Conservation (phyloP, 2,888 invertebrate genomes). For the Leptothorax acervorum region DNA sequence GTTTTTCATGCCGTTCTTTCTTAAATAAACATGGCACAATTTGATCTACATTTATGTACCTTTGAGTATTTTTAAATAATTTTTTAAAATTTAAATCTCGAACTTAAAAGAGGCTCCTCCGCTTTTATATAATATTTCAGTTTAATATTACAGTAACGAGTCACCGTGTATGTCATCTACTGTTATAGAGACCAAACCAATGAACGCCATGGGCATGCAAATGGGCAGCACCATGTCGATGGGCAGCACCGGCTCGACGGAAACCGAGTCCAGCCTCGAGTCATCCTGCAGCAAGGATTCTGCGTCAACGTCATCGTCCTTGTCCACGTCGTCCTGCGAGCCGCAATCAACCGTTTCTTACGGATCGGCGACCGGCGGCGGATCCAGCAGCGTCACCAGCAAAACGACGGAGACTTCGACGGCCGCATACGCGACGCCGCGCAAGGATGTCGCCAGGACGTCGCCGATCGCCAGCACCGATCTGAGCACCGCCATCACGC, state of each 20-base stretch:
- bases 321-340: conserved; percentile 84
- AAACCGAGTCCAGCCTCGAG: conserved; percentile 84
- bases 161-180: not conserved
- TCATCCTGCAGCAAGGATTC: conserved; percentile 84
- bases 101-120: not conserved
- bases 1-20: not conserved
- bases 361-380: conserved; percentile 74
- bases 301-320: conserved; percentile 82
- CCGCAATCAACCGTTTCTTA: conserved; percentile 75
- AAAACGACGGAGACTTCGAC: conserved; percentile 65
- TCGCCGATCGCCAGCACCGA: conserved; percentile 85
- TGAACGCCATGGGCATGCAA: conserved; percentile 84
- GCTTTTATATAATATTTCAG: not conserved
- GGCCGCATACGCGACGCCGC: conserved; percentile 58
- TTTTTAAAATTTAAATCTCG: not conserved
- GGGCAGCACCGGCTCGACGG: conserved; percentile 84
- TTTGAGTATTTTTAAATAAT: not conserved
- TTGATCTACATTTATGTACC: not conserved
- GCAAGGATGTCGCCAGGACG: conserved; percentile 71
- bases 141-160: not conserved
- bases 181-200: conserved; percentile 80
- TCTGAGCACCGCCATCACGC: conserved; percentile 90
- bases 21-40: not conserved
- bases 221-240: conserved; percentile 85
- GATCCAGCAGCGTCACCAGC: conserved; percentile 63